Percentiles rank a stretch among this genome's conserved stretches.
Evolutionary conservation across 2,113 vertebrate genomes (phyloP).

Genomic region (Condylura cristata): DNA sequence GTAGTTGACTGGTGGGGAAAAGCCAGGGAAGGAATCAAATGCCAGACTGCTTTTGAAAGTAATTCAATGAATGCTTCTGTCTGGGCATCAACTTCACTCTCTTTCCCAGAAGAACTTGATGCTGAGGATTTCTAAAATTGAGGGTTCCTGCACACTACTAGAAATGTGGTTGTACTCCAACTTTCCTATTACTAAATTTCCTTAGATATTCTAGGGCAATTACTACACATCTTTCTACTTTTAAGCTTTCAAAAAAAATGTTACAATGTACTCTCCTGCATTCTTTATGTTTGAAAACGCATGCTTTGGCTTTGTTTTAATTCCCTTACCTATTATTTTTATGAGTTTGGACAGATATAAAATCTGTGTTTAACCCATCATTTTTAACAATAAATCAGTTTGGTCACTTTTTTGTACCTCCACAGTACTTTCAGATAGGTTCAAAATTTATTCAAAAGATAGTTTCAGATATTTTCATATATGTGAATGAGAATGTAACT

Average conservation of each 20-base stretch:
- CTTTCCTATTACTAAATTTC: neutral
- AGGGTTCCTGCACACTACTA: neutral
- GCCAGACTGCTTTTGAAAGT: slow-evolving; percentile 20
- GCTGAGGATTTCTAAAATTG: neutral
- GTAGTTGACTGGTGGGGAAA: neutral
- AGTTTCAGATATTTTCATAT: neutral
- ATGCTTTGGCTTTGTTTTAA: neutral
- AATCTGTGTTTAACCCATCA: neutral
- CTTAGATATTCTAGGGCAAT: neutral
- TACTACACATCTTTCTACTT: neutral
- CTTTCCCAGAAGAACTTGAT: neutral
- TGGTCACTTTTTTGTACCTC: neutral
- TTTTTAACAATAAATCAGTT: neutral
- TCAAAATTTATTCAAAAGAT: slow-evolving; percentile 1
- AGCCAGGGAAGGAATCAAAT: neutral
- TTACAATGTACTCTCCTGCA: neutral
- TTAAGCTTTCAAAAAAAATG: neutral
- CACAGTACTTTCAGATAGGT: neutral
- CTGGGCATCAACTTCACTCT: neutral
- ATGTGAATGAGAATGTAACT: neutral
- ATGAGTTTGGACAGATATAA: neutral
- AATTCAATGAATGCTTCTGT: neutral
- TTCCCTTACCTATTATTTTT: neutral
- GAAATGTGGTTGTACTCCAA: neutral
- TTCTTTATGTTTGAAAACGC: neutral